phyloP scores from a whole-genome alignment of 2,888 invertebrate species.

The Trachelus tabidus region DNA sequence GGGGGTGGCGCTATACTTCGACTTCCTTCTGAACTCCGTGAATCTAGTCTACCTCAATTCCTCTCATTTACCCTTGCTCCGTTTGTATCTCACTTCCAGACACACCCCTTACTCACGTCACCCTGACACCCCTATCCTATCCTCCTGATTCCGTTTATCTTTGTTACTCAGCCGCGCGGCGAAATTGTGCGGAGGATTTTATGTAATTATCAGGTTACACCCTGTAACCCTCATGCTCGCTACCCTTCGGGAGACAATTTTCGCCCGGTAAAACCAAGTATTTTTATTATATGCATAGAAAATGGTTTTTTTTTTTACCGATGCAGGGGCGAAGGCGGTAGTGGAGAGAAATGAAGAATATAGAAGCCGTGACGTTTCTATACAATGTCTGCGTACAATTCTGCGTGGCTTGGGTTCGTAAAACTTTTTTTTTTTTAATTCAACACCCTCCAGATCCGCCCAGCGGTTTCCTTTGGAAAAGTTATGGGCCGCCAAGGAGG shows the following conservation, averaged over 20 bases:
- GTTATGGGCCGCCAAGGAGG: background rate
- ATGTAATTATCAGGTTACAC: constrained; percentile 34
- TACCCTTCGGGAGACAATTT: constrained; percentile 43
- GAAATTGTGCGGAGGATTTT: constrained; percentile 15
- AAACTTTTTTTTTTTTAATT: background rate
- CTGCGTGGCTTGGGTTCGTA: background rate
- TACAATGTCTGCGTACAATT: background rate
- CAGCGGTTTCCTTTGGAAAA: background rate
- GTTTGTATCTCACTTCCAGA: background rate
- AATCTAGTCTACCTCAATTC: constrained; percentile 3
- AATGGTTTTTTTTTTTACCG: background rate
- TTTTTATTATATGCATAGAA: background rate
- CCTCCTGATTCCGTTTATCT: constrained; percentile 45
- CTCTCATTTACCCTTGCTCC: constrained; percentile 12
- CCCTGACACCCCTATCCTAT: constrained; percentile 18
- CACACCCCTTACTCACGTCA: background rate
- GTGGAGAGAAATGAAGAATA: background rate
- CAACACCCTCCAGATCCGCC: background rate
- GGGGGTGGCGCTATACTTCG: background rate
- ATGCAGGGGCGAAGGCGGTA: background rate
- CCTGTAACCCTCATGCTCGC: constrained; percentile 20
- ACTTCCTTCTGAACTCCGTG: constrained; percentile 2
- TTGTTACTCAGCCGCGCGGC: constrained; percentile 41
- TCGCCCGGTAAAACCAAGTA: constrained; percentile 13
- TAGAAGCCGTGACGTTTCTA: background rate